Base-by-base conservation (phyloP, 2,113 vertebrate genomes). In the Rhabdomys dilectus region DNA sequence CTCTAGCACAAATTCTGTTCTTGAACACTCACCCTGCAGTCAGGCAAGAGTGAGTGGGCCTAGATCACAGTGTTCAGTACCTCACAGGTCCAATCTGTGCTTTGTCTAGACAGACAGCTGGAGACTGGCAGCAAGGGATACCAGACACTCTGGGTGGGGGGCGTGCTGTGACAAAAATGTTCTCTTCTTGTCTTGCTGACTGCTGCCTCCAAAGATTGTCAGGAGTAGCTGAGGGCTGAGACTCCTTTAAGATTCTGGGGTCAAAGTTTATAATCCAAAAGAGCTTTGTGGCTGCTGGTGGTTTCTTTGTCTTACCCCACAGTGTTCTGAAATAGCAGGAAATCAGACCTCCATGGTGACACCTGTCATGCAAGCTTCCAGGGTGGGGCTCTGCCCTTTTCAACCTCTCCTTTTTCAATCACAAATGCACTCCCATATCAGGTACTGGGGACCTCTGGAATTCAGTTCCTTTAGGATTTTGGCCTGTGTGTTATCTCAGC, bases 21-120 rank as follows among this genome's bases (percentile, higher is more conserved):
- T 0, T 87, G 56, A 22, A 95, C 86, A 93, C 91, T 98, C 75
- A 94, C 66, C 89, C 80, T 82, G 92, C n/a, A 3, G 9, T 26
- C 97, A 92, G 96, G 96, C 97, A 97, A 86, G 90, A 91, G 89
- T 86, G 93, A 84, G 96, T 96, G 91, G 89, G 96, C 92, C 88
- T 92, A 26, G 97, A 97, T 97, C 97, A 96, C 97, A 98, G 93
- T 72, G 98, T 98, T 98, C 98, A 45, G 98, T 97, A 97, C 97
- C 98, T 98, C 96, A 42, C 70, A 48, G 94, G 93, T 97, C 96
- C 95, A 95, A 95, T 96, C 95, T 98, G 98, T 96, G 98, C 96
- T 97, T 78, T 2, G 77, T 96, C 97, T 97, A 97, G 97, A 98
- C 96, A 98, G 98, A 97, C 98, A 98, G 97, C 97, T 98, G 98